Percentiles rank a stretch among this genome's conserved stretches.
Evolutionary conservation across 92 coral and sea anemone genomes (phyloP).

Genomic region (Zoanthus sansibaricus): DNA sequence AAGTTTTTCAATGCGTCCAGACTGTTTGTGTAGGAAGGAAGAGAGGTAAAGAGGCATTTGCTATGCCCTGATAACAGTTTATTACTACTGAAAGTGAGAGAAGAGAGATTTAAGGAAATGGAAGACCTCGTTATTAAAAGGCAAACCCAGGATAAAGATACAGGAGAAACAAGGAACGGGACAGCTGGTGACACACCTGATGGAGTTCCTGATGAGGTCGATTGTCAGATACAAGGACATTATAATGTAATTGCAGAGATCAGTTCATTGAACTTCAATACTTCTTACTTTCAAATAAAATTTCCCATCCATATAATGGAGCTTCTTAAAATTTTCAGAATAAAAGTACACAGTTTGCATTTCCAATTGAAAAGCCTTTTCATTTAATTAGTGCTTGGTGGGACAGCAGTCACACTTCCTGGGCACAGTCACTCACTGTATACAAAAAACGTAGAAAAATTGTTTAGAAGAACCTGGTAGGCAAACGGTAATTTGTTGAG

Average conservation of each 20-base stretch:
- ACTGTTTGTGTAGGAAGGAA: conserved; percentile 26
- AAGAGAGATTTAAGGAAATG: not conserved
- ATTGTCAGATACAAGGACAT: conserved; percentile 3
- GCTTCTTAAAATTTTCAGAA: not conserved
- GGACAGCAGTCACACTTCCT: too few species aligned
- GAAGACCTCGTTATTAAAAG: not conserved
- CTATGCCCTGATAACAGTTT: not conserved
- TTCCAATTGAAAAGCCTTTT: not conserved
- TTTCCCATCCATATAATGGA: not conserved
- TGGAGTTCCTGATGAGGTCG: conserved; percentile 17
- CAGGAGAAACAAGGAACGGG: not conserved
- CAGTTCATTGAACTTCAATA: not conserved
- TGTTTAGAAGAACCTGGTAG: not conserved
- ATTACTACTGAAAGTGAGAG: conserved; percentile 3
- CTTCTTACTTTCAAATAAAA: not conserved
- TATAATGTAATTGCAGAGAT: conserved; percentile 8
- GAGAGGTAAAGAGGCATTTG: conserved; percentile 12
- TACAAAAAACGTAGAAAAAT: too few species aligned
- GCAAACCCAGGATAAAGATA: conserved; percentile 8
- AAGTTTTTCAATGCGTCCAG: conserved; percentile 40
- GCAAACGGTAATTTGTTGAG: not conserved
- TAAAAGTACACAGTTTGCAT: not conserved
- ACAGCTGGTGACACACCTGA: conserved; percentile 11
- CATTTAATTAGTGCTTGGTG: too few species aligned
- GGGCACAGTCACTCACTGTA: too few species aligned